Evolutionary conservation across 1,140 invertebrate genomes (phyloP), one percentile per base, ranked within the genome.

Genomic region (Halyomorpha halys): DNA sequence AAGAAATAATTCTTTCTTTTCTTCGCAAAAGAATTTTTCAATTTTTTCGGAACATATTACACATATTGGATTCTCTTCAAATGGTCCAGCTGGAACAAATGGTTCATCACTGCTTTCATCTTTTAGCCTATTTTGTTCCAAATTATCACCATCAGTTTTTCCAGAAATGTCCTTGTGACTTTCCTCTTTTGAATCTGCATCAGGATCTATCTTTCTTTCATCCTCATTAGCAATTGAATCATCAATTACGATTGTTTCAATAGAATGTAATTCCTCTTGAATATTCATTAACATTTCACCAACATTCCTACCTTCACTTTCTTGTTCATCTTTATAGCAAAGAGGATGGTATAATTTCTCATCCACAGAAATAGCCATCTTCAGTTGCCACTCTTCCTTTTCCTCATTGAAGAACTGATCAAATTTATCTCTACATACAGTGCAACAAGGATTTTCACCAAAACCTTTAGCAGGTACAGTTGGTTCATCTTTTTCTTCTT

Each of bases 331-430:
- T 69, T 95, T 86, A 69, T 90, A 86, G 75, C 94, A 97, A 23
- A 90, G 74, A 0, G 92, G 92, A 80, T 97, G 94, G 73, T 91
- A 96, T 71, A 88, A 86, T 70, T 85, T 85, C 1, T 81, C 84
- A 44, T 93, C 85, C 45, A 86, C 82, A 21, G 80, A 76, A 5
- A 95, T 78, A 0, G 94, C 90, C 72, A 91, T 87, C 63, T 84
- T 80, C 9, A 97, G 77, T 72, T 95, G 90, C 95, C 95, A 98
- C 73, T 96, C 94, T 74, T 97, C 94, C 61, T 86, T 86, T 71
- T 97, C 94, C 76, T 97, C 91, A 72, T 95, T 88, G 78, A 90
- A 97, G 77, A 94, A 95, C 73, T 91, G 85, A 64, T 95, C 89
- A 76, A 98, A 97, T 56, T 79, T 78, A 76, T 98, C 94, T 30